Evolutionary conservation across 2,888 invertebrate species (phyloP).

Genomic region (Stenodema calcarata): DNA sequence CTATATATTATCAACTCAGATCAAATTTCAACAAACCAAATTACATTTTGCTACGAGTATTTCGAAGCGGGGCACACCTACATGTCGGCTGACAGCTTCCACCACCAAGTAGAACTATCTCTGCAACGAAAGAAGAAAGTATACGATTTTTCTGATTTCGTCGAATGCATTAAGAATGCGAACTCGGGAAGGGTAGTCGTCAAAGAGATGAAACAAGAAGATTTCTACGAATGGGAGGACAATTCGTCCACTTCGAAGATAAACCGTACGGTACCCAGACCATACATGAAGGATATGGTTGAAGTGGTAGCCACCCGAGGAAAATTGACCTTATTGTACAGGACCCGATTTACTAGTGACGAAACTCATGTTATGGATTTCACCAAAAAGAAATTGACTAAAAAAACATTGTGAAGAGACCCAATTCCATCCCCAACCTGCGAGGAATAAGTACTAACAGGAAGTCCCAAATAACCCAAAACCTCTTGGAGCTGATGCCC

Average conservation of each 20-base stretch:
- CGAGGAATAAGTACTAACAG: too few relatives aligned
- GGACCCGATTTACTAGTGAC: too few relatives aligned
- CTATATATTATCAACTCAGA: slow-evolving; percentile 3
- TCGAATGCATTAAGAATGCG: neutral
- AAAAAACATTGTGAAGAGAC: too few relatives aligned
- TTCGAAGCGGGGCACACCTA: slow-evolving; percentile 51
- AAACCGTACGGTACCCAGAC: neutral
- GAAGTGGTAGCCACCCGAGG: neutral
- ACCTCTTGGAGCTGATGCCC: too few relatives aligned
- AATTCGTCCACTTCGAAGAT: neutral
- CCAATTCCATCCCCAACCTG: too few relatives aligned
- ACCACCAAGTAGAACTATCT: slow-evolving; percentile 48
- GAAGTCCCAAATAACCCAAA: too few relatives aligned
- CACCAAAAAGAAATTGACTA: too few relatives aligned
- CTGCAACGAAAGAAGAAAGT: slow-evolving; percentile 19
- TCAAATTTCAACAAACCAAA: neutral
- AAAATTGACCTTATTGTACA: too few relatives aligned
- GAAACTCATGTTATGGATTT: too few relatives aligned
- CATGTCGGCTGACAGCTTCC: slow-evolving; percentile 52
- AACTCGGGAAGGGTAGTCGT: slow-evolving; percentile 37
- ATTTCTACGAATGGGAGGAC: neutral
- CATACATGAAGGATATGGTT: neutral
- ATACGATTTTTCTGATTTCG: slow-evolving; percentile 45
- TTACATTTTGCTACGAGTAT: slow-evolving; percentile 31
- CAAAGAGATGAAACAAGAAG: neutral